Evolutionary conservation across 2,797 vertebrate genomes (phyloP).

Genomic region (Chiloscyllium punctatum): DNA sequence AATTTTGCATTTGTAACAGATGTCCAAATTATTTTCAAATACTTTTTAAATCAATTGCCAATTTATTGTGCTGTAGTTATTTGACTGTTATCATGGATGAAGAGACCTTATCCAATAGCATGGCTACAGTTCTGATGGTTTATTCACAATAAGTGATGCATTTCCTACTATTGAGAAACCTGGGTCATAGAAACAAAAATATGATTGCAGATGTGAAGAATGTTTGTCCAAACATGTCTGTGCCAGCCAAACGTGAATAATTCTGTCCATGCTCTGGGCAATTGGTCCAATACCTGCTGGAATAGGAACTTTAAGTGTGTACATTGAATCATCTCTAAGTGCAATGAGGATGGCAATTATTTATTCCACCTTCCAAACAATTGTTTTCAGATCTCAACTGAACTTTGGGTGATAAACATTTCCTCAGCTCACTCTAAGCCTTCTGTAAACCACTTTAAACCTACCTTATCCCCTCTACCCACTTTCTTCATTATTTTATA

Average conservation of each 20-base stretch:
- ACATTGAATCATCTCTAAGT: not conserved
- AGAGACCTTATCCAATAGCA: not conserved
- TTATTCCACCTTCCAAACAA: not conserved
- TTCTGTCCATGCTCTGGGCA: not conserved
- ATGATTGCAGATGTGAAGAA: not conserved
- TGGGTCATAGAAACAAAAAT: not conserved
- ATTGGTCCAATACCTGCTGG: not conserved
- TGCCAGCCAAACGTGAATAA: not conserved
- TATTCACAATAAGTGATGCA: not conserved
- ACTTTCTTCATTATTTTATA: not conserved
- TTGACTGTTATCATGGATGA: not conserved
- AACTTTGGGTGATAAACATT: too few relatives aligned
- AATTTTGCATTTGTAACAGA: not conserved
- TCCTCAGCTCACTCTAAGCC: not conserved
- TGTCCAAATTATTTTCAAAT: not conserved
- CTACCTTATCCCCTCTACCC: not conserved
- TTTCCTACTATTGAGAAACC: not conserved
- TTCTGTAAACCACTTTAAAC: not conserved
- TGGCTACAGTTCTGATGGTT: not conserved
- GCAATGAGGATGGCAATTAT: not conserved
- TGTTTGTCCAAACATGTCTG: not conserved
- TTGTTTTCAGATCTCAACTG: not conserved
- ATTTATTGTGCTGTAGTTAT: not conserved
- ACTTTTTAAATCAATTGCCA: not conserved
- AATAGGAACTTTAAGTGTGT: not conserved